phyloP scores from a whole-genome alignment of 2,113 vertebrate species.

The Xiphophorus hellerii region DNA sequence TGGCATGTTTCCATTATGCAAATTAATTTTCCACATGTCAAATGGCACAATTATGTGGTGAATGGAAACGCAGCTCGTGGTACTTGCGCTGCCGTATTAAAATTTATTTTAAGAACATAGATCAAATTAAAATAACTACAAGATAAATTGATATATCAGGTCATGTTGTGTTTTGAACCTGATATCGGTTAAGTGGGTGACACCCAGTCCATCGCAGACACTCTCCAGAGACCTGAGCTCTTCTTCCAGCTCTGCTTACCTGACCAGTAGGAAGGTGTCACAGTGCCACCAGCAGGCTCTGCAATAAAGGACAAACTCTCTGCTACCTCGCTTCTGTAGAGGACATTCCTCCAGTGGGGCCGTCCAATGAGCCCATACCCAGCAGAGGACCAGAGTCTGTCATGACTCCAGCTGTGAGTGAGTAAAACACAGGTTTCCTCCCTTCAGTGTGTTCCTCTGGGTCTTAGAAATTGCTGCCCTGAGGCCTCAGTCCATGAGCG shows the following conservation, averaged over 20 bases:
- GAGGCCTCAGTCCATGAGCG: slow-evolving; percentile 42
- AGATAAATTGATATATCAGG: not conserved
- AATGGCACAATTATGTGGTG: too few species aligned
- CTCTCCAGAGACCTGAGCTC: not conserved
- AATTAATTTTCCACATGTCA: too few species aligned
- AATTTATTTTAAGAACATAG: not conserved
- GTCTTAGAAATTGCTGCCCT: slow-evolving; percentile 58
- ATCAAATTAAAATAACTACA: not conserved
- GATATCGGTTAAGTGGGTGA: not conserved
- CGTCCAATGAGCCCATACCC: not conserved
- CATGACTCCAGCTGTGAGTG: slow-evolving; percentile 64
- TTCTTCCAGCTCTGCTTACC: not conserved
- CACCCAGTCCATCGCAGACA: too few species aligned
- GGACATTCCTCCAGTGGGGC: not conserved
- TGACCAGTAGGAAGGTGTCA: slow-evolving; percentile 29
- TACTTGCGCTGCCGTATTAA: not conserved
- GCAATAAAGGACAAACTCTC: slow-evolving; percentile 9
- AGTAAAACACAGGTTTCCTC: slow-evolving; percentile 41
- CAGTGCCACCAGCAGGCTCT: slow-evolving; percentile 45
- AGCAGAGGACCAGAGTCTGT: slow-evolving; percentile 3
- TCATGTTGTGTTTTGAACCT: not conserved
- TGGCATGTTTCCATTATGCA: too few species aligned
- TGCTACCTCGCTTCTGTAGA: not conserved
- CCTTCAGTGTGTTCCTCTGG: slow-evolving; percentile 48
- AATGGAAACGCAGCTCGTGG: not conserved